Evolutionary conservation across 2,113 vertebrate species (phyloP).

Genomic region (Ariopsis seemanni): DNA sequence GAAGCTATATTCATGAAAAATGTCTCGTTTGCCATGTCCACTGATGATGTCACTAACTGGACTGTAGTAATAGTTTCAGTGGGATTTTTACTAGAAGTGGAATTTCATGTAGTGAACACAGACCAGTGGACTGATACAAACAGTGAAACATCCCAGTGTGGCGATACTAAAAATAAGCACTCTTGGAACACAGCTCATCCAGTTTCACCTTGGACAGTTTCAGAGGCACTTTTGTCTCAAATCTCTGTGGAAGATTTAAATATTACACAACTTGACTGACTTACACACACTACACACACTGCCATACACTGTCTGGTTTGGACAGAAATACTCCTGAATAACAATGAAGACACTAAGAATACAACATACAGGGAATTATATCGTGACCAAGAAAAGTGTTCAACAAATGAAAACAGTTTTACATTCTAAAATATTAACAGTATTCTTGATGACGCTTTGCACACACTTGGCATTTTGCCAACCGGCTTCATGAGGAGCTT

Average conservation of each 20-base stretch:
- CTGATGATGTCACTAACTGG: neutral
- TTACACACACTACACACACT: neutral
- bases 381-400: neutral
- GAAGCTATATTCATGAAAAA: neutral
- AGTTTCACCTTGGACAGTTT: neutral
- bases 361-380: neutral
- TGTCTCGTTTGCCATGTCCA: neutral
- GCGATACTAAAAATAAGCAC: neutral
- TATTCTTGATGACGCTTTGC: neutral
- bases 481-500: too few relatives aligned
- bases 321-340: neutral
- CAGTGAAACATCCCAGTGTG: neutral
- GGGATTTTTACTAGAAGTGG: neutral
- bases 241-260: neutral
- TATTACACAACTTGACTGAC: neutral
- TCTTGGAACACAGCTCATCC: neutral
- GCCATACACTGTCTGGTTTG: neutral
- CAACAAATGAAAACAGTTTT: neutral
- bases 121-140: neutral
- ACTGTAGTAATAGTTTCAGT: neutral
- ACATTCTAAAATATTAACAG: neutral
- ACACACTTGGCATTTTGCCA: too few relatives aligned
- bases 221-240: neutral
- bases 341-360: neutral
- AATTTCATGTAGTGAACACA: neutral